phyloP scores from a whole-genome alignment of 2,888 invertebrate genomes.

The Cephus nigrinus region DNA sequence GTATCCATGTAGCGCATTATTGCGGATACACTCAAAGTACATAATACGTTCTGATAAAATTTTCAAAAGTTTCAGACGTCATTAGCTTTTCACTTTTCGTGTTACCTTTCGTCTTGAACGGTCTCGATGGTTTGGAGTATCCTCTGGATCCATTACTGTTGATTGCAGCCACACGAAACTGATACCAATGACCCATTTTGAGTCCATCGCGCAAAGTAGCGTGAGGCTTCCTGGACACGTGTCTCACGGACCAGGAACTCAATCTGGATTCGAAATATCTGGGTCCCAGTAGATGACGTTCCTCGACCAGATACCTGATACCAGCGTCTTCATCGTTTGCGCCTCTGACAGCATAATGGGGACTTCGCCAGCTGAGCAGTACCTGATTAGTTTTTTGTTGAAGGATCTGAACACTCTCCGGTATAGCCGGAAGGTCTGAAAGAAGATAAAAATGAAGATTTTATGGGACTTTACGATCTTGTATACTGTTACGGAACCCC shows the following conservation, averaged over 20 bases:
- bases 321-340: slow-evolving; percentile 1
- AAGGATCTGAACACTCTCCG: slow-evolving; percentile 44
- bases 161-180: slow-evolving; percentile 82
- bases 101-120: slow-evolving; percentile 69
- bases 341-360: slow-evolving; percentile 10
- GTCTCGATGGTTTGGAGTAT: slow-evolving; percentile 73
- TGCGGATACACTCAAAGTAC: no score
- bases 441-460: no score
- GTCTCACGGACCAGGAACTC: slow-evolving; percentile 74
- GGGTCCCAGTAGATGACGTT: slow-evolving; percentile 77
- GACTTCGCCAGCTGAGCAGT: slow-evolving; percentile 39
- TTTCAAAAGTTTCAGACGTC: no score
- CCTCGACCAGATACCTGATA: slow-evolving; percentile 75
- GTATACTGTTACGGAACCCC: no score
- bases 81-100: no score
- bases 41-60: no score
- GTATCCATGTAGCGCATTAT: no score
- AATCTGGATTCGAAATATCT: slow-evolving; percentile 74
- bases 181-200: slow-evolving; percentile 82
- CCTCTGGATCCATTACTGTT: slow-evolving; percentile 79
- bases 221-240: slow-evolving; percentile 66
- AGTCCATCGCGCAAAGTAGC: slow-evolving; percentile 70
- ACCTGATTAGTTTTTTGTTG: slow-evolving; percentile 47
- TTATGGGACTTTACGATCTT: no score
- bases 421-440: slow-evolving; percentile 46